These are phyloP conservation scores for Microctonus brassicae DNA, from an alignment of 2,888 invertebrate genomes.

Conservation along the genomic window DNA sequence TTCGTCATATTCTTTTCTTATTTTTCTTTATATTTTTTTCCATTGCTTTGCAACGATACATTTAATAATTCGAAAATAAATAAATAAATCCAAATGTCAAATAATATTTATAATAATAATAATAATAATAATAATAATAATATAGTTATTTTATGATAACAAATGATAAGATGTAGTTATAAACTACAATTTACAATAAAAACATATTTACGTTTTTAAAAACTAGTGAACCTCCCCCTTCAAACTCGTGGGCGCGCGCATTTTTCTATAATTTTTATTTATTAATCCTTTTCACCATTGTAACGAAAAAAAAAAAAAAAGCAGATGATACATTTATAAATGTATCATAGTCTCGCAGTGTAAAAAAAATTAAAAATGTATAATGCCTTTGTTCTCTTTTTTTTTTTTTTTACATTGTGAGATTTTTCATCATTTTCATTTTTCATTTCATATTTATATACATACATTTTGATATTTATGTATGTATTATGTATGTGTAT, in stretches of 20 bases:
- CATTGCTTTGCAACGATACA: constrained; percentile 20
- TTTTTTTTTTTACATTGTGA: constrained; percentile 58
- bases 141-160: constrained; percentile 50
- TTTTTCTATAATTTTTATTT: constrained; percentile 44
- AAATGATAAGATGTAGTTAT: constrained; percentile 41
- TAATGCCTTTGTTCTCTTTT: constrained; percentile 61
- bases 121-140: neutral
- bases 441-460: neutral
- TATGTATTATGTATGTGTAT: too few relatives aligned
- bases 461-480: too few relatives aligned
- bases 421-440: neutral
- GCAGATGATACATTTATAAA: constrained; percentile 36
- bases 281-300: constrained; percentile 36
- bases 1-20: constrained; percentile 23
- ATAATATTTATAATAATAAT: constrained; percentile 33
- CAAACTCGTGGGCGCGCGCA: constrained; percentile 24
- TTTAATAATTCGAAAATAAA: constrained; percentile 57
- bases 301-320: constrained; percentile 37
- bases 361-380: constrained; percentile 53
- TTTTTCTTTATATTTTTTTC: constrained; percentile 20
- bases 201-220: constrained; percentile 42
- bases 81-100: constrained; percentile 58
- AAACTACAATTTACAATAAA: constrained; percentile 46
- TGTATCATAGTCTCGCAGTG: constrained; percentile 31
- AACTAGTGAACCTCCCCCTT: constrained; percentile 28